These are phyloP conservation scores for Caenorhabditis brenneri DNA, from an alignment of 1,140 invertebrate genomes.

Conservation along the genomic window DNA sequence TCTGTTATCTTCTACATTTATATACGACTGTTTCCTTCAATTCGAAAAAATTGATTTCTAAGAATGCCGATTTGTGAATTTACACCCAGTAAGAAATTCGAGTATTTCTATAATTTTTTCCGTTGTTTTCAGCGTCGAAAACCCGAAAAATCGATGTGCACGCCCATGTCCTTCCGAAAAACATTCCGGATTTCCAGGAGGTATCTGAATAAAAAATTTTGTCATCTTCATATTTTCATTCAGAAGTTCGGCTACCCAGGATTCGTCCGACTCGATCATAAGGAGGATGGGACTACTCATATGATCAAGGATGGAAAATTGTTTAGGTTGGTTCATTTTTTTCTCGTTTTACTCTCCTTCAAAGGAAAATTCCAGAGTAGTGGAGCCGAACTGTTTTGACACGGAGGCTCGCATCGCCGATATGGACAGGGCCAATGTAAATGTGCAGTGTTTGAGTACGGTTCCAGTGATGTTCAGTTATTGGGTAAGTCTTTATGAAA, in stretches of 20 bases:
- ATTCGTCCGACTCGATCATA: conserved; percentile 74
- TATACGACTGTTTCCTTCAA: no score
- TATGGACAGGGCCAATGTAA: conserved; percentile 74
- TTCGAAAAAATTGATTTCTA: not conserved
- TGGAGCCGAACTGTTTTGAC: conserved; percentile 76
- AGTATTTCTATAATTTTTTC: no score
- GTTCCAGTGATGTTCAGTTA: conserved; percentile 78
- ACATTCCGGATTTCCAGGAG: conserved; percentile 75
- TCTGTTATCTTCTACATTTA: no score
- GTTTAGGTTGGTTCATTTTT: no score
- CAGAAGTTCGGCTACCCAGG: conserved; percentile 76
- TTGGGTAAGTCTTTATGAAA: conserved; percentile 76
- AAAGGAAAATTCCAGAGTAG: conserved; percentile 65
- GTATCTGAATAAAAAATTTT: conserved; percentile 64
- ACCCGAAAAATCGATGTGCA: conserved; percentile 75
- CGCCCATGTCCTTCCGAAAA: conserved; percentile 75
- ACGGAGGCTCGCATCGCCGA: conserved; percentile 72
- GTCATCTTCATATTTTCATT: conserved; percentile 29
- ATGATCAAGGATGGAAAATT: conserved; percentile 76
- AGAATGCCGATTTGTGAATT: conserved; percentile 5
- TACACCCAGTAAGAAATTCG: not conserved
- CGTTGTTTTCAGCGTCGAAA: no score
- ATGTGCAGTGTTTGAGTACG: conserved; percentile 76
- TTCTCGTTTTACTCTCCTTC: no score
- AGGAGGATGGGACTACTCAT: conserved; percentile 71